These are phyloP conservation scores for Masticophis lateralis DNA, from an alignment of 2,797 vertebrate species.

Conservation along the genomic window DNA sequence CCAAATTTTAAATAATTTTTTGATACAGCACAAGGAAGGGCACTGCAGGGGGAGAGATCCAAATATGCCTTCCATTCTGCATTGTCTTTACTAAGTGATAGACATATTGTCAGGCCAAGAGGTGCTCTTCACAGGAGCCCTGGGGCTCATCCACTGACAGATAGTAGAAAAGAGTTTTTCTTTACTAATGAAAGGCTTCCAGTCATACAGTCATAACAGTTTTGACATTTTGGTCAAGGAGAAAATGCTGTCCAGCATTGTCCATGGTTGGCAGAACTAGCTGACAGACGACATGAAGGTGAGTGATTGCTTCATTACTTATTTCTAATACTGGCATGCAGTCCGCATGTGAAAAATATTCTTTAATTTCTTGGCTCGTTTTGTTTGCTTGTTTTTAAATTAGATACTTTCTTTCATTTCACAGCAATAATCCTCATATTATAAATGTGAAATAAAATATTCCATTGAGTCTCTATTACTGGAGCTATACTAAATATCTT, in stretches of 20 bases:
- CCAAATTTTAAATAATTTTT: accelerated
- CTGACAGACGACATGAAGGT: conserved; percentile 69
- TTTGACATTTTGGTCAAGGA: conserved; percentile 62
- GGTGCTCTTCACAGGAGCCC: background rate
- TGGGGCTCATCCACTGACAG: conserved; percentile 39
- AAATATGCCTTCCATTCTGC: background rate
- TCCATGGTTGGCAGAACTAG: conserved; percentile 66
- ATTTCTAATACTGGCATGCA: conserved; percentile 36
- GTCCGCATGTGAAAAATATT: conserved; percentile 1
- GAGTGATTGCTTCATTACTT: conserved; percentile 23
- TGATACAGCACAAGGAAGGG: background rate
- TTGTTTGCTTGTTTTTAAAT: background rate
- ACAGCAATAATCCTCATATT: accelerated
- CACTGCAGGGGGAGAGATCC: background rate
- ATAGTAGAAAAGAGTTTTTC: conserved; percentile 30
- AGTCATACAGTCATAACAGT: conserved; percentile 58
- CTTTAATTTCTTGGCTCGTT: background rate
- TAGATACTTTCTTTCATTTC: background rate
- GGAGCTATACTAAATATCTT: background rate
- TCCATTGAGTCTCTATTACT: background rate
- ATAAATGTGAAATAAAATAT: background rate
- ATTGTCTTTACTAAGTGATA: background rate
- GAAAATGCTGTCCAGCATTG: conserved; percentile 55
- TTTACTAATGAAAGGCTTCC: conserved; percentile 48
- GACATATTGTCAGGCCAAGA: conserved; percentile 40